Conservation (phyloP, 1,140 invertebrate genomes). For the Ostrea edulis region DNA sequence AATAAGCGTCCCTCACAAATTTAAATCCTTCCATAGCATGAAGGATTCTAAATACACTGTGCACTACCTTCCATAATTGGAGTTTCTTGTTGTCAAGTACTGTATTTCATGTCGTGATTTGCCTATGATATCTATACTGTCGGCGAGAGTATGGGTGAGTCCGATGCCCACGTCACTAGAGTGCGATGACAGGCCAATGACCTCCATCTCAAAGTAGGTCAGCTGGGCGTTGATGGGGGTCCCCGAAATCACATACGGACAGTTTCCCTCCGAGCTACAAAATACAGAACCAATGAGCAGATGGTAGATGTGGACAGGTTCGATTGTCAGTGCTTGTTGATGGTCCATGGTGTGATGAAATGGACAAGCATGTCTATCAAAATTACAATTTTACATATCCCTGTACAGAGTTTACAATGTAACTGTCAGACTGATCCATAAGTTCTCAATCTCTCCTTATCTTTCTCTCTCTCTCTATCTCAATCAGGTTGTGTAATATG, state of each 20-base stretch:
- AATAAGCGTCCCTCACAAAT: too few species aligned
- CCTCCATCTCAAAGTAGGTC: slow-evolving; percentile 31
- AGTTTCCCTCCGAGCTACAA: background rate
- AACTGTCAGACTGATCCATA: too few species aligned
- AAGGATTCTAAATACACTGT: background rate
- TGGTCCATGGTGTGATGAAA: too few species aligned
- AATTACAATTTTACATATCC: too few species aligned
- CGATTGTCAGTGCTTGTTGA: too few species aligned
- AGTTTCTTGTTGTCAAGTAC: background rate
- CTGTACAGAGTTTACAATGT: too few species aligned
- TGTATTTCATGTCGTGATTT: background rate
- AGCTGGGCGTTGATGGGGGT: background rate
- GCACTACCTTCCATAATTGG: background rate
- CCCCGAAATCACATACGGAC: background rate
- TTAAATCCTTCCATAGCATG: too few species aligned
- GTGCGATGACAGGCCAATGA: background rate
- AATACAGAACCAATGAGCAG: too few species aligned
- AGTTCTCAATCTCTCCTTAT: background rate
- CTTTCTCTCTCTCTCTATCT: too few species aligned
- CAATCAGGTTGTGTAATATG: too few species aligned
- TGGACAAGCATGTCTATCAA: too few species aligned
- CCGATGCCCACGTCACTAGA: background rate
- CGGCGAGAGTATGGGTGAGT: background rate
- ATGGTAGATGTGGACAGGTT: too few species aligned
- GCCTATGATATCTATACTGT: background rate